Percentiles rank a stretch among this genome's conserved stretches.
phyloP scores from a whole-genome alignment of 2,113 vertebrate species.

The Pygoscelis adeliae region DNA sequence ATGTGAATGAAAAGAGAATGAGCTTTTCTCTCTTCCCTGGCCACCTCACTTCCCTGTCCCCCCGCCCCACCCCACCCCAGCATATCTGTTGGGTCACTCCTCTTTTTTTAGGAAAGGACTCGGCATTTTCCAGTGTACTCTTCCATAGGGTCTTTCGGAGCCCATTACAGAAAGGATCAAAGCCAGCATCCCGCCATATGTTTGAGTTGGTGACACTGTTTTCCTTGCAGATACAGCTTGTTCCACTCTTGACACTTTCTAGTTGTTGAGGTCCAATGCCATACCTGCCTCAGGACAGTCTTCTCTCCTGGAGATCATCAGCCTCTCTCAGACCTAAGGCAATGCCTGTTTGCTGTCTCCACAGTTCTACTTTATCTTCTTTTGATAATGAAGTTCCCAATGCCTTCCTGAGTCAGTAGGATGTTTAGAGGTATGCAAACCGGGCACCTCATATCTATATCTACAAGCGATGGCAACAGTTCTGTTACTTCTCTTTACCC shows the following conservation, averaged over 20 bases:
- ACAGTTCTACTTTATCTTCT: neutral
- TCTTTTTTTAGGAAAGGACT: neutral
- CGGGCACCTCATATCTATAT: neutral
- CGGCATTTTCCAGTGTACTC: neutral
- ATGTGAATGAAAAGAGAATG: neutral
- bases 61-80: too few species aligned
- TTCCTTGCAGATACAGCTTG: neutral
- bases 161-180: neutral
- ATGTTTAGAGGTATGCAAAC: neutral
- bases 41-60: neutral
- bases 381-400: neutral
- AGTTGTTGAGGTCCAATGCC: neutral
- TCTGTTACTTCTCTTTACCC: neutral
- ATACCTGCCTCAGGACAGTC: neutral
- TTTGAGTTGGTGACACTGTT: neutral
- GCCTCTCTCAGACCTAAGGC: neutral
- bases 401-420: neutral
- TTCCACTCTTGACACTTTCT: neutral
- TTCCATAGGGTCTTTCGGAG: neutral
- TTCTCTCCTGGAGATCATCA: neutral
- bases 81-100: fast-evolving
- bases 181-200: fast-evolving
- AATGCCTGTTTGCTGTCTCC: neutral
- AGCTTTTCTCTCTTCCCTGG: neutral
- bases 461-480: neutral